Percentiles rank a stretch among this genome's conserved stretches.
Conservation (phyloP, 2,888 invertebrate genomes). For the Adela reaumurella region DNA sequence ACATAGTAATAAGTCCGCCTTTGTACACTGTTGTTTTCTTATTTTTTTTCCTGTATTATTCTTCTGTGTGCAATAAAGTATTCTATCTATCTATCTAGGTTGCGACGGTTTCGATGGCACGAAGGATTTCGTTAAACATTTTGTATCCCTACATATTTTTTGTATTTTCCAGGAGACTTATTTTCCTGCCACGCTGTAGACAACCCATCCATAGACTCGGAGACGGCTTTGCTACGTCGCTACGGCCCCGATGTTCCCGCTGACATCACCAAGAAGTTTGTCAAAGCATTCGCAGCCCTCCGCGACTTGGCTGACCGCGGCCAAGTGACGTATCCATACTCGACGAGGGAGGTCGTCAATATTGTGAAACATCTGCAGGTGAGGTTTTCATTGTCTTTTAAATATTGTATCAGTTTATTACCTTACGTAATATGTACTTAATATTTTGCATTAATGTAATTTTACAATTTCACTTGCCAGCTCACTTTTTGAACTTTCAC, state of each 20-base stretch:
- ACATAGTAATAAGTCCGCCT: too few species aligned
- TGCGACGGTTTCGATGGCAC: too few species aligned
- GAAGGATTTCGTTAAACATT: constrained; percentile 95
- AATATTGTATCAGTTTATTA: neutral
- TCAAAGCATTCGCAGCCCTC: constrained; percentile 83
- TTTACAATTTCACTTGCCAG: constrained; percentile 6
- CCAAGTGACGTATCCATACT: constrained; percentile 93
- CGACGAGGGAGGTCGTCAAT: constrained; percentile 93
- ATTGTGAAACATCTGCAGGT: constrained; percentile 94
- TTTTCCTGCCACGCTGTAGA: constrained; percentile 96
- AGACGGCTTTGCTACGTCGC: constrained; percentile 77
- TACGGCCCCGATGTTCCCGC: constrained; percentile 87
- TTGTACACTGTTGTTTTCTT: too few species aligned
- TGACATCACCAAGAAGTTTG: constrained; percentile 69
- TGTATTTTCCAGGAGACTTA: constrained; percentile 70
- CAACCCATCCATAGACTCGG: constrained; percentile 87
- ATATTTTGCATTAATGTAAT: neutral
- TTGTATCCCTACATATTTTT: constrained; percentile 76
- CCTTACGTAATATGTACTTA: neutral
- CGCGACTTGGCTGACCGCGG: constrained; percentile 89
- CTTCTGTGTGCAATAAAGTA: too few species aligned
- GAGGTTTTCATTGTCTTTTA: too few species aligned
- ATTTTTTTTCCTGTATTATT: too few species aligned
- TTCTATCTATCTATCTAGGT: too few species aligned
- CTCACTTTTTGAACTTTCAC: too few species aligned